Percentiles rank a stretch among this genome's conserved stretches.
These are phyloP conservation scores for Chlorodrepanis virens DNA, from an alignment of 2,113 vertebrate species.

Conservation along the genomic window DNA sequence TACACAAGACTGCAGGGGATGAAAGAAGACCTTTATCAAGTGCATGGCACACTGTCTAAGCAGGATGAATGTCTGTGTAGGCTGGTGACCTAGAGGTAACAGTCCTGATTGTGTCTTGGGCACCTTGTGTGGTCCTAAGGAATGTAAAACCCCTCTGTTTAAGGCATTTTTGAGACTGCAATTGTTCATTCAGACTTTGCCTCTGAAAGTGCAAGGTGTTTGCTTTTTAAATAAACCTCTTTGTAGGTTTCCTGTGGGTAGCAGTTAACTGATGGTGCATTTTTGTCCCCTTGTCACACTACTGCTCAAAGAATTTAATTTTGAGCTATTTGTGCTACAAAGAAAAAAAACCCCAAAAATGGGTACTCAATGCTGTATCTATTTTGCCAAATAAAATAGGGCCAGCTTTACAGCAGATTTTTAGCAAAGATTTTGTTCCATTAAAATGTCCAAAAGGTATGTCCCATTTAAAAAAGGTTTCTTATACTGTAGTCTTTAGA, in stretches of 20 bases:
- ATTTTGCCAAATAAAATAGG: neutral
- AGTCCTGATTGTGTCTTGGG: neutral
- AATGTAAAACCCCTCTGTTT: neutral
- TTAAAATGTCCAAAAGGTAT: neutral
- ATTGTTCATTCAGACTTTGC: neutral
- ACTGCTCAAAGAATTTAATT: neutral
- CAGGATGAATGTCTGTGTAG: neutral
- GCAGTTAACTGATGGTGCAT: neutral
- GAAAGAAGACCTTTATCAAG: conserved; percentile 6
- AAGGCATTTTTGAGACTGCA: neutral
- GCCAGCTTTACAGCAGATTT: neutral
- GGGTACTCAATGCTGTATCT: neutral
- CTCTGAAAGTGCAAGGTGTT: neutral
- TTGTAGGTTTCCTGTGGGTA: neutral
- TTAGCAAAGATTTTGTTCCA: neutral
- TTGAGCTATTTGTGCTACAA: neutral
- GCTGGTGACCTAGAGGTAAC: neutral
- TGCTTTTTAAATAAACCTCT: neutral
- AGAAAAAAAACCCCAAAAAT: neutral
- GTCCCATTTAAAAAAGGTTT: neutral
- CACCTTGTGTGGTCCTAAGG: neutral
- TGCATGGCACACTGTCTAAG: neutral
- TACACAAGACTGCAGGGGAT: neutral
- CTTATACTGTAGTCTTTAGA: neutral
- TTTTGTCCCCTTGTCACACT: neutral